phyloP scores from a whole-genome alignment of 2,113 vertebrate species.

The Pseudorectes ferrugineus region DNA sequence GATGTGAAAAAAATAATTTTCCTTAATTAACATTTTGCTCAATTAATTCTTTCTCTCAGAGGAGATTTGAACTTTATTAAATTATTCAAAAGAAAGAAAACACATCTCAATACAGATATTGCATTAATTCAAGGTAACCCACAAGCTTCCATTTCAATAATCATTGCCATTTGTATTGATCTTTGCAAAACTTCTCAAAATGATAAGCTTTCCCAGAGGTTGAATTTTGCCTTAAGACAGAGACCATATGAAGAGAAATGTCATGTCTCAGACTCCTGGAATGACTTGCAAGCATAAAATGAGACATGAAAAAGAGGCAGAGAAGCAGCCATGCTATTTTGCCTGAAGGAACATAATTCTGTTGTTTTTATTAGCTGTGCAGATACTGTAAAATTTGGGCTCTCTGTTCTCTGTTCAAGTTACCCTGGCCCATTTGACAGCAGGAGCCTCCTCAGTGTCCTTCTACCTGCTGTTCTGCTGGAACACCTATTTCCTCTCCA shows the following conservation, averaged over 20 bases:
- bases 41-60: constrained; percentile 14
- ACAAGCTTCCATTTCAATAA: background rate
- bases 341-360: background rate
- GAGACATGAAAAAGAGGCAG: background rate
- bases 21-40: constrained; percentile 8
- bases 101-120: background rate
- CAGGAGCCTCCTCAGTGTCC: background rate
- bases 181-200: background rate
- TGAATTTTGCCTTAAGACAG: background rate
- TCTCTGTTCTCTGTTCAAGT: background rate
- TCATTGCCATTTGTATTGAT: background rate
- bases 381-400: background rate
- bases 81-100: background rate
- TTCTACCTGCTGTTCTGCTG: background rate
- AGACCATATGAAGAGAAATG: constrained; percentile 5
- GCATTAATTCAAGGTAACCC: background rate
- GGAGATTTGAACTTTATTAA: background rate
- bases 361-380: background rate
- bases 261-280: background rate
- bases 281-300: background rate
- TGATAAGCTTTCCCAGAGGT: background rate
- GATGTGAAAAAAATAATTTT: background rate
- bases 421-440: background rate
- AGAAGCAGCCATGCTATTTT: background rate
- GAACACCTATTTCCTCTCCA: background rate